Evolutionary conservation across 2,113 vertebrate species (phyloP), one percentile per base, ranked within the genome.

Genomic region (Oreotrochilus melanogaster): DNA sequence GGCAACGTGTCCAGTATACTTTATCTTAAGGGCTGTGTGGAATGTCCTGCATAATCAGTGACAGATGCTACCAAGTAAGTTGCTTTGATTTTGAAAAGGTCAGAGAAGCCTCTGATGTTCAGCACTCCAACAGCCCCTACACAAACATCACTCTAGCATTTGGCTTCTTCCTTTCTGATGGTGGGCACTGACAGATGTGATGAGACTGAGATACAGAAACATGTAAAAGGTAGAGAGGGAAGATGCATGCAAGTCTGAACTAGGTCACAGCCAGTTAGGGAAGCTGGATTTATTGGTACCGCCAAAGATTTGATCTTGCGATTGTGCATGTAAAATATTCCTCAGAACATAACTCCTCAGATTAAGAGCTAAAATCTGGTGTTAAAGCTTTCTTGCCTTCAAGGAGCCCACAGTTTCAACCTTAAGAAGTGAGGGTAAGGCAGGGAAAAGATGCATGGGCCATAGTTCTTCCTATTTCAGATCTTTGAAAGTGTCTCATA

Each of bases 351-450:
- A 70, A 66, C 5, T 35, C 13, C 14, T 7, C 58, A 82, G 53
- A 69, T 33, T 31, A 57, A 65, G 45, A 72, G 39, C 30, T n/a
- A 27, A 35, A 18, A 85, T 67, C 60, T 31, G 8, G 10, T 48
- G 10, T 39, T 66, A 69, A 69, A 88, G 28, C 6, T 1, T 21
- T 50, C 43, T 67, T 86, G 22, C 27, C 28, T 75, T 75, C 51
- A 71, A 60, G 19, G 9, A 74, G 48, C 35, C 51, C 61, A 61
- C 3, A 0, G 43, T 39, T 93, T 74, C 61, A 91, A 18, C 7
- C 9, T 87, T n/a, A 18, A 22, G 14, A 66, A 48, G 23, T 4
- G 0, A 1, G 1, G 4, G 2, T 14, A 10, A 56, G 15, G 31
- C 7, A 48, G 13, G 19, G 23, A 47, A 53, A 33, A 61, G 19